Evolutionary conservation across 2,888 invertebrate species (phyloP), one percentile per base, ranked within the genome.

Genomic region (Drosophila gaucha): DNA sequence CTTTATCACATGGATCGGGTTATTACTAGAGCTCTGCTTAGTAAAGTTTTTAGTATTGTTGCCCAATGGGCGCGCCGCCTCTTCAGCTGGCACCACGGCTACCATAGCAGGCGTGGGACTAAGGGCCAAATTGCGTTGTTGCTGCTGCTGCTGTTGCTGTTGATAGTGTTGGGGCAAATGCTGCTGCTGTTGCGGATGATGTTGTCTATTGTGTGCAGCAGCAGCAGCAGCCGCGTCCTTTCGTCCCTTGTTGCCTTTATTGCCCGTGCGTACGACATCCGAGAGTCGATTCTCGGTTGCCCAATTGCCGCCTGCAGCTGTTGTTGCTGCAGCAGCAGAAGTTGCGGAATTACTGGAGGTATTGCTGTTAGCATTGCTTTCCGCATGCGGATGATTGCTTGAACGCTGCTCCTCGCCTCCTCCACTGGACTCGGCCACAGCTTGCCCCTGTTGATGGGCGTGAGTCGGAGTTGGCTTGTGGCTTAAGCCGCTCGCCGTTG

Each of bases 221-320:
- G 44, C 58, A 22, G 35, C 59, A 24, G 67, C 57, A 26, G 78
- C 78, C 9, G 82, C 86, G 58, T 91, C 91, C 68, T 91, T 91
- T 35, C 91, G 90, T n/a, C 87, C 80, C 64, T 90, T 91, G 62
- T 89, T 41, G 6, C 41, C 41, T 41, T 41, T 90, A 43, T 85
- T 79, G 30, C 76, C 84, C 3, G 74, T 75, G 31, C 96, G 96
- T 46, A 96, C 96, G 39, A 96, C 96, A 91, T 96, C 96, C 10
- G 96, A 94, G 86, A 96, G 93, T 89, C 96, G 94, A 90, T 93
- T 94, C 89, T 94, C 93, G 41, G 91, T 26, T 26, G 16, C 86
- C 90, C 93, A 93, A 90, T 92, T 93, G 65, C 71, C 65, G 20
- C 33, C 35, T 2, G 41, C 41, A 20, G 62, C 16, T 4, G 58